These are phyloP conservation scores for Geopemphigus sp. DNA, from an alignment of 1,140 invertebrate species.

Conservation along the genomic window DNA sequence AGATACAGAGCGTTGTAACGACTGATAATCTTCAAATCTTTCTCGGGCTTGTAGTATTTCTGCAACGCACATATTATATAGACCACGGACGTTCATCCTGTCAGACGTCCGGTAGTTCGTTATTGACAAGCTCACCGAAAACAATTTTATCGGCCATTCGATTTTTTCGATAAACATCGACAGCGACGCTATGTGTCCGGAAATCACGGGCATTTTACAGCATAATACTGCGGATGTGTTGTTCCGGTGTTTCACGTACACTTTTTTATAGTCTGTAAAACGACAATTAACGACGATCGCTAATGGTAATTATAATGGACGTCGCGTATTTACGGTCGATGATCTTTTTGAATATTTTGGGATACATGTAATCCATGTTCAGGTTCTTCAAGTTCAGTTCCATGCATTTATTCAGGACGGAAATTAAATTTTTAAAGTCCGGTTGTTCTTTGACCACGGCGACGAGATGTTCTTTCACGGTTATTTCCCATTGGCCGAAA, in stretches of 20 bases:
- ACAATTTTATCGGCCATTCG: conserved; percentile 5
- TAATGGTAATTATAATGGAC: not conserved
- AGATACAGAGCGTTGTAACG: not conserved
- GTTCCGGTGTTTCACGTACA: not conserved
- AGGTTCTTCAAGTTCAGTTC: not conserved
- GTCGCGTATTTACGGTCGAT: not conserved
- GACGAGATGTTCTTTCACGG: not conserved
- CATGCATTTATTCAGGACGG: not conserved
- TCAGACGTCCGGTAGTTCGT: no score
- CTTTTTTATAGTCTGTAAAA: conserved; percentile 19
- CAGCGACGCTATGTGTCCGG: conserved; percentile 16
- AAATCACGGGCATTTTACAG: not conserved
- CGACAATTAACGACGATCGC: not conserved
- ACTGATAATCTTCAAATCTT: no score
- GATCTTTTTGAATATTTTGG: not conserved
- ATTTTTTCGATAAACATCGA: not conserved
- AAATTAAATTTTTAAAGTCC: not conserved
- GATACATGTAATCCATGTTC: not conserved
- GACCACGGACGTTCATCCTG: no score
- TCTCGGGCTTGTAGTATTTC: not conserved
- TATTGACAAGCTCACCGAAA: not conserved
- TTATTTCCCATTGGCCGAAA: not conserved
- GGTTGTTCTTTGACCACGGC: not conserved
- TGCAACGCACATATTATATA: not conserved
- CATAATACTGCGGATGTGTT: not conserved